Evolutionary conservation across 2,888 invertebrate species (phyloP).

Genomic region (Seladonia tumulorum): DNA sequence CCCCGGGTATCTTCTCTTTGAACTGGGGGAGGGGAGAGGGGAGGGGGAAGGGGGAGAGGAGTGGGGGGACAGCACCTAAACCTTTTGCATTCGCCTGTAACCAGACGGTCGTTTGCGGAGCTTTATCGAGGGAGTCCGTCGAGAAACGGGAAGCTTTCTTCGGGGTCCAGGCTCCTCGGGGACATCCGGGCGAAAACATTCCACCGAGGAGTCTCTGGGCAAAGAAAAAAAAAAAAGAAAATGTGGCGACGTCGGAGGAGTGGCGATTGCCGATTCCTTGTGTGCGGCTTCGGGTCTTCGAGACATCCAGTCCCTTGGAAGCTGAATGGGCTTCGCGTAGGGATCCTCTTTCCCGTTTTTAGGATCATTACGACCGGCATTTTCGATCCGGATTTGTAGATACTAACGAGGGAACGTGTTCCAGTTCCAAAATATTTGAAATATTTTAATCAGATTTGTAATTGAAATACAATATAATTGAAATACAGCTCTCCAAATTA

Average conservation of each 20-base stretch:
- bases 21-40: too few relatives aligned
- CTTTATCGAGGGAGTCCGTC: slow-evolving; percentile 70
- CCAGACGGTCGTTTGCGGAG: slow-evolving; percentile 60
- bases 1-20: too few relatives aligned
- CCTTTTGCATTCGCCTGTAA: slow-evolving; percentile 24
- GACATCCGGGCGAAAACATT: slow-evolving; percentile 39
- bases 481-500: too few relatives aligned
- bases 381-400: background rate
- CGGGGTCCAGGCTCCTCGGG: slow-evolving; percentile 52
- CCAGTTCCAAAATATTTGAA: too few relatives aligned
- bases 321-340: background rate
- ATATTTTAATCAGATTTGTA: too few relatives aligned
- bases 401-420: background rate
- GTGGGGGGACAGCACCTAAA: background rate
- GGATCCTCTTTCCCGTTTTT: slow-evolving; percentile 15
- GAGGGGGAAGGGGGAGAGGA: too few relatives aligned
- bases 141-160: slow-evolving; percentile 60
- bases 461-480: too few relatives aligned
- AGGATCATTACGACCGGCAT: slow-evolving; percentile 20
- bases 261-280: slow-evolving; percentile 34
- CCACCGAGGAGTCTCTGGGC: slow-evolving; percentile 30
- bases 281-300: background rate
- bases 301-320: slow-evolving; percentile 6
- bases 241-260: slow-evolving; percentile 20
- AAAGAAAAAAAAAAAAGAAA: slow-evolving; percentile 27